Conservation (phyloP, 2,113 vertebrate genomes). For the Telmatochromis sp. region DNA sequence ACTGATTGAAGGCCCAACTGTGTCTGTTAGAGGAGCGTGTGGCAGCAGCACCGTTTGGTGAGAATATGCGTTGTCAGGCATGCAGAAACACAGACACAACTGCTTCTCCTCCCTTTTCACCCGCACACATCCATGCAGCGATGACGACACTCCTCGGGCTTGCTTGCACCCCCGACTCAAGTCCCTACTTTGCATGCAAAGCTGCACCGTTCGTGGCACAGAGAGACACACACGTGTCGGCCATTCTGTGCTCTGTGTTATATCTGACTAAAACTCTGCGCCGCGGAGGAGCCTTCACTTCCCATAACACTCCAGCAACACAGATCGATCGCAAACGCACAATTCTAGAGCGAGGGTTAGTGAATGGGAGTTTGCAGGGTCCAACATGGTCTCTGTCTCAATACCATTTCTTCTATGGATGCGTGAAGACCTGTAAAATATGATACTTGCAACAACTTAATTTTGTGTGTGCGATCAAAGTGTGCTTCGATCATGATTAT, state of each 20-base stretch:
- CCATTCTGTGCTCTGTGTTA: background rate
- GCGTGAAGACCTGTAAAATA: background rate
- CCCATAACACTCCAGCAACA: conserved; percentile 13
- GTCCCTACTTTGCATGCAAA: conserved; percentile 26
- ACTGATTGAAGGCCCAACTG: background rate
- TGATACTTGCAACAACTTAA: background rate
- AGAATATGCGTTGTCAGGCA: conserved; percentile 12
- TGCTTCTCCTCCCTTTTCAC: background rate
- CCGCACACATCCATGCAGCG: conserved; percentile 43
- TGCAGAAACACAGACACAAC: conserved; percentile 27
- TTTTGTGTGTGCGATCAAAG: background rate
- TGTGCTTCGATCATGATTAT: background rate
- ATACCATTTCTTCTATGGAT: background rate
- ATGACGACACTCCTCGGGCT: background rate
- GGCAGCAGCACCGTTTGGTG: background rate
- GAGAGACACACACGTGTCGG: background rate
- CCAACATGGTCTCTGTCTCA: background rate
- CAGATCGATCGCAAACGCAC: conserved; percentile 2
- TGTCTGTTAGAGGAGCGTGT: conserved; percentile 2
- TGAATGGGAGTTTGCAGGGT: background rate
- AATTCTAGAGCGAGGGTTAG: background rate
- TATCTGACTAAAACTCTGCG: conserved; percentile 67
- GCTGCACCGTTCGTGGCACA: background rate
- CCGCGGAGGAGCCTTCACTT: conserved; percentile 45
- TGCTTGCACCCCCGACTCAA: background rate